These are phyloP conservation scores for Leptopilina drosophilae DNA, from an alignment of 2,888 invertebrate genomes.

Conservation along the genomic window DNA sequence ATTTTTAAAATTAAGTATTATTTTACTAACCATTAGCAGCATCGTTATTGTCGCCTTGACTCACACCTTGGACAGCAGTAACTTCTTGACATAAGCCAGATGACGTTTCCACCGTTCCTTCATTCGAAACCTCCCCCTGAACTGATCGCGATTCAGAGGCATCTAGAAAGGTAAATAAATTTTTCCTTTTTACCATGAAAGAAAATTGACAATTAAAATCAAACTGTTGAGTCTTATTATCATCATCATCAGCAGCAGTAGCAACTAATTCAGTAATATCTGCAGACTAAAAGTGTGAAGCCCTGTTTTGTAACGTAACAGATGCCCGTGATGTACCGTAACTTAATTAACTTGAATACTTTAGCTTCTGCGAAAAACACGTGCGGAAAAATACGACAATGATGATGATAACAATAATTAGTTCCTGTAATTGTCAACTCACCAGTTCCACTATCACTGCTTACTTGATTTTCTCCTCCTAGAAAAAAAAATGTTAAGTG, in stretches of 20 bases:
- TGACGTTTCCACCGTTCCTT: slow-evolving; percentile 64
- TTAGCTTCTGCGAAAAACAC: slow-evolving; percentile 58
- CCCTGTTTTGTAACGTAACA: slow-evolving; percentile 71
- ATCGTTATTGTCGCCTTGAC: slow-evolving; percentile 72
- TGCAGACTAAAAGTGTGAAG: slow-evolving; percentile 67
- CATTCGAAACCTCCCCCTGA: slow-evolving; percentile 69
- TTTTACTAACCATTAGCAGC: slow-evolving; percentile 71
- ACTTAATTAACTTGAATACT: slow-evolving; percentile 68
- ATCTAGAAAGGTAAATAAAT: slow-evolving; percentile 58
- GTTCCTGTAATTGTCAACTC: slow-evolving; percentile 54
- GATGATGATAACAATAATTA: not conserved
- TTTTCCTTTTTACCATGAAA: not conserved
- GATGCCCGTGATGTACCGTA: slow-evolving; percentile 68
- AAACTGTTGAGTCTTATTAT: slow-evolving; percentile 33
- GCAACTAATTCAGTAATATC: slow-evolving; percentile 55
- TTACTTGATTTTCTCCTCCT: slow-evolving; percentile 72
- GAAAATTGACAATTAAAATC: not conserved
- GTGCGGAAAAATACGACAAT: slow-evolving; percentile 40
- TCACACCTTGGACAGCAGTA: slow-evolving; percentile 66
- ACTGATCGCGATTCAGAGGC: slow-evolving; percentile 66
- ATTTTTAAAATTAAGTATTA: not conserved
- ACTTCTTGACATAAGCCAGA: slow-evolving; percentile 68
- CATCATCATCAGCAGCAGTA: slow-evolving; percentile 41
- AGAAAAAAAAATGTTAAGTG: slow-evolving; percentile 43
- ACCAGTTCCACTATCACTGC: slow-evolving; percentile 69